Evolutionary conservation across 2,888 invertebrate species (phyloP).

Genomic region (Cerastoderma edule): DNA sequence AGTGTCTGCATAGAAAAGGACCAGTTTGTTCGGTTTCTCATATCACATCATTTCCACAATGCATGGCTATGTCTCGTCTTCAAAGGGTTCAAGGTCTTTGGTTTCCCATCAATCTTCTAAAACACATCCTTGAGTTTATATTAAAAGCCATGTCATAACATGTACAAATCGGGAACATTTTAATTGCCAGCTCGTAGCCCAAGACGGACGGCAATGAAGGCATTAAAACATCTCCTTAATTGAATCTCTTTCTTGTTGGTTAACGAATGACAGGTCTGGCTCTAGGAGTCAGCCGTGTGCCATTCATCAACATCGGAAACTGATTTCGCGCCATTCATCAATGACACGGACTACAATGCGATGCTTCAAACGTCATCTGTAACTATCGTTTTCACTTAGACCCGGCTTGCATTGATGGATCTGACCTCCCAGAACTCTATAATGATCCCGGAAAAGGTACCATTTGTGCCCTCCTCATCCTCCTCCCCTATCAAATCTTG

Average conservation of each 20-base stretch:
- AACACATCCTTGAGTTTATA: neutral
- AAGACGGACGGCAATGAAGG: conserved; percentile 32
- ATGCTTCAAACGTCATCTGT: conserved; percentile 46
- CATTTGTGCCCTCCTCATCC: neutral
- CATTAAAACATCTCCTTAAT: conserved; percentile 58
- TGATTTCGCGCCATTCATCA: conserved; percentile 60
- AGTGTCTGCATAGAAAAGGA: neutral
- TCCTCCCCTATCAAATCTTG: too few species aligned
- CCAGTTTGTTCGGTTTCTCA: neutral
- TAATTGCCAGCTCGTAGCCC: conserved; percentile 43
- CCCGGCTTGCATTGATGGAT: conserved; percentile 37
- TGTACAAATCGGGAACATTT: conserved; percentile 56
- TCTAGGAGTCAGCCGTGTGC: conserved; percentile 31
- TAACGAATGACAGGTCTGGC: conserved; percentile 52
- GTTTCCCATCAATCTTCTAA: conserved; percentile 29
- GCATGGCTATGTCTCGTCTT: conserved; percentile 12
- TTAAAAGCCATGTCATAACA: conserved; percentile 47
- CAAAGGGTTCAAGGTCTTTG: conserved; percentile 18
- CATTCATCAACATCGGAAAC: conserved; percentile 60
- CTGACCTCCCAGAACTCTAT: conserved; percentile 35
- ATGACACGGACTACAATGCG: conserved; percentile 58
- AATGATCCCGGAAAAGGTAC: conserved; percentile 16
- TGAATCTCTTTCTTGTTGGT: conserved; percentile 46
- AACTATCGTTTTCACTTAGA: conserved; percentile 61
- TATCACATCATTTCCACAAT: conserved; percentile 8